phyloP scores from a whole-genome alignment of 2,113 vertebrate genomes.

The Labeo catla region DNA sequence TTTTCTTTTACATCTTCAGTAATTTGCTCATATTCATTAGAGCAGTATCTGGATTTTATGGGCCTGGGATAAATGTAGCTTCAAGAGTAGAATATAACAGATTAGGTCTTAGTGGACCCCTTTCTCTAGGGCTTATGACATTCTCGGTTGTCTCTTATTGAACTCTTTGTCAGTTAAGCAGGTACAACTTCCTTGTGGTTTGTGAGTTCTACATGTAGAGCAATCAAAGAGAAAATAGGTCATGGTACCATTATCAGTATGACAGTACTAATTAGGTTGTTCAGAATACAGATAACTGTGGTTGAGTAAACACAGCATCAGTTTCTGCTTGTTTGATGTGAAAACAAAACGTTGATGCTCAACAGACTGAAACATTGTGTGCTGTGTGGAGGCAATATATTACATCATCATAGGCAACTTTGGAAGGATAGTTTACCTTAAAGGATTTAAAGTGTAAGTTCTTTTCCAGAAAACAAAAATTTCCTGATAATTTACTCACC shows the following conservation, averaged over 20 bases:
- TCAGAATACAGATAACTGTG: neutral
- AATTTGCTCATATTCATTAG: too few species aligned
- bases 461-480: too few species aligned
- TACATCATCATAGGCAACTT: neutral
- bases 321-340: neutral
- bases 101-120: neutral
- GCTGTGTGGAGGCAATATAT: neutral
- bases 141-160: neutral
- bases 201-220: neutral
- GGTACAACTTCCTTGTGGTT: neutral
- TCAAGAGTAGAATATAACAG: neutral
- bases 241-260: neutral
- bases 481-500: too few species aligned
- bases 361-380: neutral
- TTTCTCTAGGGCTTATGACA: neutral
- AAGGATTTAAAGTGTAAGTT: too few species aligned
- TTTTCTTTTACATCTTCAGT: too few species aligned
- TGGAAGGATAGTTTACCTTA: neutral
- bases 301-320: neutral
- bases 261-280: neutral
- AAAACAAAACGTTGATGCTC: neutral
- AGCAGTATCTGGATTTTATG: too few species aligned
- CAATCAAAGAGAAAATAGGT: neutral
- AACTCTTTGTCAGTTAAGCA: neutral
- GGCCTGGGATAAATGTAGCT: neutral